Base-by-base conservation (phyloP, 2,888 invertebrate species). In the Lymantria dispar region DNA sequence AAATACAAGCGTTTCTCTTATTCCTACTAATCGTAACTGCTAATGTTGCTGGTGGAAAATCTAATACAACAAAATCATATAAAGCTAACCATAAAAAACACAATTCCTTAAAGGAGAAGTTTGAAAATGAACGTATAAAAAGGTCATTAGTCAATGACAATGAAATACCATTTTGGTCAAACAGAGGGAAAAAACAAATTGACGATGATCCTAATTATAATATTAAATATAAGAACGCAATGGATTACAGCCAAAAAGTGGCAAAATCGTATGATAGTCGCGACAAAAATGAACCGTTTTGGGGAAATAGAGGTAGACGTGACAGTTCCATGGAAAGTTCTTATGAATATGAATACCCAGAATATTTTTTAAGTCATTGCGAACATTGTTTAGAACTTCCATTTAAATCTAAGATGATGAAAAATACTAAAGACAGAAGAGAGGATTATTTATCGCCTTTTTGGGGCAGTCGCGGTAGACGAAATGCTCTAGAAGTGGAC, bases 231-330 rank as follows among this genome's bases (percentile, higher is more conserved):
- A 57, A 63, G 8, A 62, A 60, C 40, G 66, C 62, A 29, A 55
- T 68, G 22, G 66, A 64, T 5, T 61, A 60, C 43, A 52, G 58
- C 33, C 46, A 69, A 52, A 68, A 62, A 49, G 43, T 68, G 12
- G 39, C 64, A 22, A 73, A 76, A 48, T 64, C 60, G 8, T 68
- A 58, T 56, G 63, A 67, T 11, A 68, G 70, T 40, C 40, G 71
- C 1, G 63, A 74, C 9, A 71, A 80, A 47, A 81, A 84, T 36
- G 83, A 83, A 38, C 87, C 87, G 1, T 90, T 91, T 69, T 90
- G 90, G 90, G 87, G 80, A 8, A 80, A 75, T 31, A 72, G 88
- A 60, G 88, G 87, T 8, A 74, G 82, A 60, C 76, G 88, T 12
- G 83, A 81, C 0, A 75, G 72, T 53, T 67, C 80, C 0, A 56